These are phyloP conservation scores for Bryconaethiops microstoma DNA, from an alignment of 2,797 vertebrate genomes.

Conservation along the genomic window DNA sequence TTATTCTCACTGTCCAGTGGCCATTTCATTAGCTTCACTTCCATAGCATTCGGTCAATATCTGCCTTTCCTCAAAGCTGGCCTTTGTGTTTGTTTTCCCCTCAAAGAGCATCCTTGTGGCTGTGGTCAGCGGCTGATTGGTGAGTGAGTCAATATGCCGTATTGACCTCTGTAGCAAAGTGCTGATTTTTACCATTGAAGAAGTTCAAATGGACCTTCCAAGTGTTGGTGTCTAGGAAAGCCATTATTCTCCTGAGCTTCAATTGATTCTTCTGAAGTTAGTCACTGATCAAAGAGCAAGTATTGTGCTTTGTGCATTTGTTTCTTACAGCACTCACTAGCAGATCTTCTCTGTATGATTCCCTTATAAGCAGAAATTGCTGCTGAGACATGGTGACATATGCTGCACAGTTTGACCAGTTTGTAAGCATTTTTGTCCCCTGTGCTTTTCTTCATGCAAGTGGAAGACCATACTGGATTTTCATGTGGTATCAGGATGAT, in stretches of 20 bases:
- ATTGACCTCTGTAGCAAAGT: slow-evolving; percentile 7
- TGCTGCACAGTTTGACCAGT: slow-evolving; percentile 45
- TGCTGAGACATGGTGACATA: slow-evolving; percentile 49
- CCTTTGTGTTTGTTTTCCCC: slow-evolving; percentile 4
- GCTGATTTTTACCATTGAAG: slow-evolving; percentile 14
- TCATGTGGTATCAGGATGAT: background rate
- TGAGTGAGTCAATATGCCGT: slow-evolving; percentile 18
- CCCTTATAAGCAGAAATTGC: slow-evolving; percentile 39
- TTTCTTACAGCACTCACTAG: background rate
- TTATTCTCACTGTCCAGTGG: slow-evolving; percentile 20
- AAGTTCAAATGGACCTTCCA: slow-evolving; percentile 15
- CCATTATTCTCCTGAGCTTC: background rate
- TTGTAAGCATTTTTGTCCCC: slow-evolving; percentile 46
- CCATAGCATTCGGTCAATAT: slow-evolving; percentile 40
- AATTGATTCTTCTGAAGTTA: slow-evolving; percentile 12
- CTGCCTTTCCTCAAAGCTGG: slow-evolving; percentile 31
- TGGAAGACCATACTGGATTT: slow-evolving; percentile 1
- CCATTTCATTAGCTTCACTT: slow-evolving; percentile 36
- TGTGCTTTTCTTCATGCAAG: slow-evolving; percentile 18
- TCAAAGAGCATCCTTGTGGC: background rate
- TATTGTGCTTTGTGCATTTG: slow-evolving; percentile 11
- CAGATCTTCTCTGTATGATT: slow-evolving; percentile 32
- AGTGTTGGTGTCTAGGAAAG: slow-evolving; percentile 9
- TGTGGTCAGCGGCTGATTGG: slow-evolving; percentile 13
- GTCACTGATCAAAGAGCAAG: slow-evolving; percentile 24